Evolutionary conservation across 2,888 invertebrate genomes (phyloP).

Genomic region (Mythimna vitellina): DNA sequence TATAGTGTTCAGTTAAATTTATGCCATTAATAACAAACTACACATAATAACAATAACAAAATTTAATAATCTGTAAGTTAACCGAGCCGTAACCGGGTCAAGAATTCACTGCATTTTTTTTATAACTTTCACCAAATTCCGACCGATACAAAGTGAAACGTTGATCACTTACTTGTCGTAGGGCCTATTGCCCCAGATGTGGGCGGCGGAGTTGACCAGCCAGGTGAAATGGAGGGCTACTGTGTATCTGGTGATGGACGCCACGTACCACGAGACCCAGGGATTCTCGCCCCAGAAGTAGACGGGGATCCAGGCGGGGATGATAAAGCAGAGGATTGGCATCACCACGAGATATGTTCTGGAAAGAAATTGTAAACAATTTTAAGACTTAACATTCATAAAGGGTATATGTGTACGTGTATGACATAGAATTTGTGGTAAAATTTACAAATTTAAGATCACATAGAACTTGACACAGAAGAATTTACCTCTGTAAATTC

Average conservation of each 20-base stretch:
- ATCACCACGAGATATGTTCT: slow-evolving; percentile 95
- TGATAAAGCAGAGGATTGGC: slow-evolving; percentile 94
- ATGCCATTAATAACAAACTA: slow-evolving; percentile 9
- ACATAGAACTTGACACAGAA: too few relatives aligned
- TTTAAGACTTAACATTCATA: not conserved
- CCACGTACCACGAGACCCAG: slow-evolving; percentile 94
- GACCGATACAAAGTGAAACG: slow-evolving; percentile 35
- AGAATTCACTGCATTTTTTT: slow-evolving; percentile 37
- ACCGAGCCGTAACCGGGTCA: slow-evolving; percentile 41
- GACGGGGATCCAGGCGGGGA: slow-evolving; percentile 95
- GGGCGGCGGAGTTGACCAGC: slow-evolving; percentile 98
- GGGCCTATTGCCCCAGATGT: slow-evolving; percentile 97
- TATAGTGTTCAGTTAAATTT: not conserved
- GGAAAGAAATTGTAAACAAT: slow-evolving; percentile 68
- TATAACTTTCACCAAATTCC: slow-evolving; percentile 57
- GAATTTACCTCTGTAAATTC: too few relatives aligned
- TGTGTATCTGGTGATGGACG: slow-evolving; percentile 94
- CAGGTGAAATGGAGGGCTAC: slow-evolving; percentile 96
- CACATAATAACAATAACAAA: slow-evolving; percentile 17
- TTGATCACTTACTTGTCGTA: slow-evolving; percentile 93
- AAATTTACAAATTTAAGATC: too few relatives aligned
- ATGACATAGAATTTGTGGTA: too few relatives aligned
- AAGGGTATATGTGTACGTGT: too few relatives aligned
- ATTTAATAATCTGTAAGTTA: slow-evolving; percentile 23
- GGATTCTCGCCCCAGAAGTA: slow-evolving; percentile 94